Conservation (phyloP, 2,113 vertebrate genomes). For the Tetrax tetrax region DNA sequence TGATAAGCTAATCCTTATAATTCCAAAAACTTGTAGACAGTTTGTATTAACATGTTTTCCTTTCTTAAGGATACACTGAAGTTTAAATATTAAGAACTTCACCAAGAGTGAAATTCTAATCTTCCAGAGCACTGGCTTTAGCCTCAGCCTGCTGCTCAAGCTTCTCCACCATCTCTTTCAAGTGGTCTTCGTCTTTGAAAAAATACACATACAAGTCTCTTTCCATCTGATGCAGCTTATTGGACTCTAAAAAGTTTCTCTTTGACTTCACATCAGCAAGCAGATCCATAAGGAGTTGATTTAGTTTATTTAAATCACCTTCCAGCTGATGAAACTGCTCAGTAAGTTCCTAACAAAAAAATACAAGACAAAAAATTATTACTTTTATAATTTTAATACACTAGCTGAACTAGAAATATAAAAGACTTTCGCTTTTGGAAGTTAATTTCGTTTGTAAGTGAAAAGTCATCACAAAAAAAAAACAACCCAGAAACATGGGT, state of each 20-base stretch:
- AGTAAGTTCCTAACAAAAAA: conserved; percentile 80
- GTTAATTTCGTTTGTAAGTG: background rate
- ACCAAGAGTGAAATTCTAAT: background rate
- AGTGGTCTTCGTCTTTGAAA: conserved; percentile 80
- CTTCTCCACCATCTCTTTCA: conserved; percentile 84
- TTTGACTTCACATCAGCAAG: conserved; percentile 84
- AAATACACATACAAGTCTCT: conserved; percentile 89
- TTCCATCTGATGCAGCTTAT: conserved; percentile 78
- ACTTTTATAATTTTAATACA: background rate
- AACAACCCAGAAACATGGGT: background rate
- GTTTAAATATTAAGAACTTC: background rate
- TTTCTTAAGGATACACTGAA: background rate
- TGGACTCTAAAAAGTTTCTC: conserved; percentile 80
- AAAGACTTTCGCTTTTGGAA: background rate
- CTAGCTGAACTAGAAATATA: background rate
- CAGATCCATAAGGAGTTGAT: conserved; percentile 79
- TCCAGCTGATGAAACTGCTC: conserved; percentile 79
- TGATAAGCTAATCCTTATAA: background rate
- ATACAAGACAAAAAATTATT: background rate
- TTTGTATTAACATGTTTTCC: background rate
- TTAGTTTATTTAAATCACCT: conserved; percentile 79
- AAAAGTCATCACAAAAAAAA: background rate
- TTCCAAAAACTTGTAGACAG: background rate
- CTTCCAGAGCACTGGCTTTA: conserved; percentile 44
- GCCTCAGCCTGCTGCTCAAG: conserved; percentile 76